phyloP scores from a whole-genome alignment of 2,888 invertebrate genomes.

The Yponomeuta evonymella region DNA sequence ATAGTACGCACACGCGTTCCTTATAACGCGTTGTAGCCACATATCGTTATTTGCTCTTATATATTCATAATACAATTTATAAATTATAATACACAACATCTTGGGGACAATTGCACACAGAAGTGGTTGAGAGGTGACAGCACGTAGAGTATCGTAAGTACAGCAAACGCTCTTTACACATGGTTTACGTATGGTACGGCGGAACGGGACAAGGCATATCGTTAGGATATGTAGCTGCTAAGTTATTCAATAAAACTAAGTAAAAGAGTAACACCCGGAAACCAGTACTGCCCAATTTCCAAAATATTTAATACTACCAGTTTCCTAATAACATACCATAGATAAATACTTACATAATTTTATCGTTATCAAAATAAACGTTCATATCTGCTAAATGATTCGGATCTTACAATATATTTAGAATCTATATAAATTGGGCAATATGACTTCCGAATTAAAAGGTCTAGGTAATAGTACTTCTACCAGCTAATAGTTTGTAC shows the following conservation, averaged over 20 bases:
- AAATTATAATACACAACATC: constrained; percentile 67
- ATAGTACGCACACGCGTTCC: constrained; percentile 65
- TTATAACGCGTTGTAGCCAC: constrained; percentile 54
- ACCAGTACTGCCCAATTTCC: constrained; percentile 42
- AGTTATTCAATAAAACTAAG: background rate
- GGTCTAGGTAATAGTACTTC: background rate
- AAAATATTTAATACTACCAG: constrained; percentile 52
- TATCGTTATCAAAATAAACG: constrained; percentile 55
- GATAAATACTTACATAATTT: constrained; percentile 57
- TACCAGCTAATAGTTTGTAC: constrained; percentile 60
- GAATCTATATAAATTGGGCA: constrained; percentile 37
- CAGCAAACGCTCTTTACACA: constrained; percentile 34
- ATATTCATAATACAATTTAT: constrained; percentile 51
- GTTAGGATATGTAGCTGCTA: background rate
- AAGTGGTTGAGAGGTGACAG: constrained; percentile 53
- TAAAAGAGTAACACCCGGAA: constrained; percentile 31
- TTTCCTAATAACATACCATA: constrained; percentile 42
- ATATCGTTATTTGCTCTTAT: constrained; percentile 40
- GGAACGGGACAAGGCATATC: background rate
- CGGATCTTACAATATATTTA: constrained; percentile 47
- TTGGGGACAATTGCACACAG: constrained; percentile 62
- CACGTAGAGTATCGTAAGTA: constrained; percentile 53
- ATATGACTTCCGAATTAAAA: background rate
- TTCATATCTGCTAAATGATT: constrained; percentile 59
- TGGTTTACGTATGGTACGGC: constrained; percentile 26